Percentiles rank a stretch among this genome's conserved stretches.
phyloP scores from a whole-genome alignment of 2,113 vertebrate species.

The Hypocryptadius cinnamomeus region DNA sequence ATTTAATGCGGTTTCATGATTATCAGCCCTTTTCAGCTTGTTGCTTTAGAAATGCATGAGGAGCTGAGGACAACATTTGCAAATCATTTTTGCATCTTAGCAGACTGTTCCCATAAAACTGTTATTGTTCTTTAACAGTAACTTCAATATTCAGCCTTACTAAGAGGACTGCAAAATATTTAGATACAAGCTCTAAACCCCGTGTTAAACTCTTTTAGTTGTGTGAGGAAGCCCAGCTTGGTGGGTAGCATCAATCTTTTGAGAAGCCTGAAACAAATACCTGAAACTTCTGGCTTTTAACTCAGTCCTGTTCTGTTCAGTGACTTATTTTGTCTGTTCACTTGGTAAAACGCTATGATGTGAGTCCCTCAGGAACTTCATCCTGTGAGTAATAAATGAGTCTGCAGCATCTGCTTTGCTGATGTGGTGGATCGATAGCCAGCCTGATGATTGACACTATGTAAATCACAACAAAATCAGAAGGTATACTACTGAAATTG shows the following conservation, averaged over 20 bases:
- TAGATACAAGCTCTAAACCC: neutral
- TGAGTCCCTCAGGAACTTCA: neutral
- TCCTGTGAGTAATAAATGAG: neutral
- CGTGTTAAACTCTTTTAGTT: neutral
- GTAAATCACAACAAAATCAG: neutral
- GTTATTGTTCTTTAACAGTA: neutral
- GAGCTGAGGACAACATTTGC: neutral
- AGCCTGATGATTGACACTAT: neutral
- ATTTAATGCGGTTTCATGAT: conserved; percentile 9
- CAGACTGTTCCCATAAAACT: neutral
- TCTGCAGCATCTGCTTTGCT: neutral
- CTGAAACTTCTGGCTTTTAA: neutral
- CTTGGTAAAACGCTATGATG: neutral
- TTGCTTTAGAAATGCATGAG: conserved; percentile 24
- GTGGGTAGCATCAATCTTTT: neutral
- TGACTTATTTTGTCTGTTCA: neutral
- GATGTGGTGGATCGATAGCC: neutral
- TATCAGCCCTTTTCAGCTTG: conserved; percentile 6
- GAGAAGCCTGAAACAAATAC: neutral
- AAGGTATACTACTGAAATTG: neutral
- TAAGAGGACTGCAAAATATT: neutral
- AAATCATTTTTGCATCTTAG: neutral
- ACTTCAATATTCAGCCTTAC: neutral
- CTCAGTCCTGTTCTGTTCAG: neutral
- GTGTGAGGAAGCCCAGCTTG: neutral